phyloP scores from a whole-genome alignment of 2,113 vertebrate species.

The Thamnophis sirtalis region DNA sequence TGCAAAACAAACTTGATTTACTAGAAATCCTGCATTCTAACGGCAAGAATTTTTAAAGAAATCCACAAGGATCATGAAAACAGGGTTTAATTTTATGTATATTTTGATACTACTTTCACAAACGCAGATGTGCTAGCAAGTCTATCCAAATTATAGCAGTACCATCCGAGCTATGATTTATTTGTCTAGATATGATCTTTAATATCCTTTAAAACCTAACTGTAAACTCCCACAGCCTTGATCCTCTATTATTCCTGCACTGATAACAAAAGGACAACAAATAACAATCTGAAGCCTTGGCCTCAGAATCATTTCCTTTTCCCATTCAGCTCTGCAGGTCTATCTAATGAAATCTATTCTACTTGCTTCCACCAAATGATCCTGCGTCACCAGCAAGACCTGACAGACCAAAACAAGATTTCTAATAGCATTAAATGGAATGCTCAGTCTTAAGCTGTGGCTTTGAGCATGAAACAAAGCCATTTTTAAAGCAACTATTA shows the following conservation, averaged over 20 bases:
- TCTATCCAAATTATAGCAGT: not conserved
- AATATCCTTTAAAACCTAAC: conserved; percentile 45
- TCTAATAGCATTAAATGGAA: not conserved
- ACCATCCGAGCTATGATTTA: rapidly evolving
- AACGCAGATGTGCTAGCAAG: not conserved
- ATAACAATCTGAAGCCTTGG: not conserved
- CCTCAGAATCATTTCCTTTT: not conserved
- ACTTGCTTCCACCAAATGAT: rapidly evolving
- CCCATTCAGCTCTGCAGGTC: not conserved
- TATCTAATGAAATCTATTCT: not conserved
- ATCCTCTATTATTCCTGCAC: not conserved
- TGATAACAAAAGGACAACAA: not conserved
- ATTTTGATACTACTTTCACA: not conserved
- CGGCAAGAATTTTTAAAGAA: not conserved
- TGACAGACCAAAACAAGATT: not conserved
- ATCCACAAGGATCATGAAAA: not conserved
- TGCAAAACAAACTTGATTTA: not conserved
- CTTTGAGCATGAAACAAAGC: rapidly evolving
- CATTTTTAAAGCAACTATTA: not conserved
- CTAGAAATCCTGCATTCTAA: not conserved
- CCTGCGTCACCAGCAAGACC: not conserved
- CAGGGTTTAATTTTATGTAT: not conserved
- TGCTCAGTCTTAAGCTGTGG: not conserved
- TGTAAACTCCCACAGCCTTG: not conserved
- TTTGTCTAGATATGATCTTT: conserved; percentile 44